Base-by-base conservation (phyloP, 2,888 invertebrate genomes). In the Heliconius ismenius region DNA sequence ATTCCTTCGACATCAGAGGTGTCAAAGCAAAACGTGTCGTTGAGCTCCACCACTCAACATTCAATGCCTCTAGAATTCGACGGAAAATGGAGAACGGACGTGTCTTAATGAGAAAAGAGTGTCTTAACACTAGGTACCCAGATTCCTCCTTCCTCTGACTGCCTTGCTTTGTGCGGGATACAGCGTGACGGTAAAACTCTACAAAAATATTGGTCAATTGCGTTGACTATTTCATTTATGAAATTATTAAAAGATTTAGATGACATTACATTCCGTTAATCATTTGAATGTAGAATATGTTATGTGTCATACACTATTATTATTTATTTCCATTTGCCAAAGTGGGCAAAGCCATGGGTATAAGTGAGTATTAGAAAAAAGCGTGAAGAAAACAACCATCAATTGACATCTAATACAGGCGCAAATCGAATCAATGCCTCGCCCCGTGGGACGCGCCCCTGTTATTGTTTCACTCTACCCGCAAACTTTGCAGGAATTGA, bases 391-490 rank as follows among this genome's bases (percentile, higher is more conserved):
- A 65, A 76, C 58, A 76, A 65, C 72, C 86, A 86, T 87, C 90
- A 87, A 86, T 87, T 88, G 84, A 83, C 82, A 86, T 87, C 87
- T 88, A 87, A 86, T 88, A 87, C 84, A 81, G 84, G 78, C 86
- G 84, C 84, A 91, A 91, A 92, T 91, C 87, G 89, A 91, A 92
- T 92, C 90, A 91, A 90, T 90, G 89, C 84, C 83, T 81, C 78
- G 79, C 76, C 81, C 78, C 82, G 82, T 87, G 91, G 87, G 91
- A 36, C 75, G 89, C 86, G 85, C 88, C 89, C 89, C 90, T 88
- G 91, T 92, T 92, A 92, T 92, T 92, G 92, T 92, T 92, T 92
- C 92, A 91, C 91, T 92, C 89, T 88, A 90, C 86, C 88, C 87
- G 84, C 87, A 82, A 88, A 87, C 85, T 86, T 83, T 83, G 80